Percentiles rank a stretch among this genome's conserved stretches.
Evolutionary conservation across 2,797 vertebrate species (phyloP).

Genomic region (Poecilia velifera): DNA sequence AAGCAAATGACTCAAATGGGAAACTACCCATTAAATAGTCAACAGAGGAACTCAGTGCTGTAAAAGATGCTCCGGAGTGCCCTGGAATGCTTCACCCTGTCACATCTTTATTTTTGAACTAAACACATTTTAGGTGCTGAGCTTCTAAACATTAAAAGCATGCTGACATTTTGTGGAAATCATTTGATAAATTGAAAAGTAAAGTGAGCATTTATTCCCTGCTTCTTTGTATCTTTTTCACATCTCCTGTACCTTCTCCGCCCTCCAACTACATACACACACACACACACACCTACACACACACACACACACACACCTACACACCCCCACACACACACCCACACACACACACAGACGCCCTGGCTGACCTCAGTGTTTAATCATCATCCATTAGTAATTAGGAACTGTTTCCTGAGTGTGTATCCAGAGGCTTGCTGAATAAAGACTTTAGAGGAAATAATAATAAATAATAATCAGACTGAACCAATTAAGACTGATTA

Average conservation of each 20-base stretch:
- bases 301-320: slow-evolving; percentile 33
- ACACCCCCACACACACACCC: slow-evolving; percentile 18
- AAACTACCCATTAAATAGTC: neutral
- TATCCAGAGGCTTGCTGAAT: slow-evolving; percentile 66
- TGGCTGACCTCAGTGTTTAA: slow-evolving; percentile 61
- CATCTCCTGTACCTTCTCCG: slow-evolving; percentile 8
- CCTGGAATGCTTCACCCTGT: neutral
- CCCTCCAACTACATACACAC: slow-evolving; percentile 7
- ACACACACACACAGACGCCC: slow-evolving; percentile 46
- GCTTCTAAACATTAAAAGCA: neutral
- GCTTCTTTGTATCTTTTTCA: slow-evolving; percentile 17
- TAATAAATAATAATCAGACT: slow-evolving; percentile 80
- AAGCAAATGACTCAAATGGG: neutral
- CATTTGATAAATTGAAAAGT: slow-evolving; percentile 19
- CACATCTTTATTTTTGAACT: neutral
- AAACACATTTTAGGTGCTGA: neutral
- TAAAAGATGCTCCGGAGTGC: neutral
- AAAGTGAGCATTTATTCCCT: slow-evolving; percentile 27
- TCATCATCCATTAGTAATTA: slow-evolving; percentile 78
- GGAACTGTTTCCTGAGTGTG: slow-evolving; percentile 69
- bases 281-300: slow-evolving; percentile 32
- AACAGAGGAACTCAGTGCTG: neutral
- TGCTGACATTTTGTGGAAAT: slow-evolving; percentile 9
- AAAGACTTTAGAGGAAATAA: slow-evolving; percentile 71
- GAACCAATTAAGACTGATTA: slow-evolving; percentile 73